Evolutionary conservation across 64 coral and sea anemone species (phyloP).

Genomic region (Actinia tenebrosa): DNA sequence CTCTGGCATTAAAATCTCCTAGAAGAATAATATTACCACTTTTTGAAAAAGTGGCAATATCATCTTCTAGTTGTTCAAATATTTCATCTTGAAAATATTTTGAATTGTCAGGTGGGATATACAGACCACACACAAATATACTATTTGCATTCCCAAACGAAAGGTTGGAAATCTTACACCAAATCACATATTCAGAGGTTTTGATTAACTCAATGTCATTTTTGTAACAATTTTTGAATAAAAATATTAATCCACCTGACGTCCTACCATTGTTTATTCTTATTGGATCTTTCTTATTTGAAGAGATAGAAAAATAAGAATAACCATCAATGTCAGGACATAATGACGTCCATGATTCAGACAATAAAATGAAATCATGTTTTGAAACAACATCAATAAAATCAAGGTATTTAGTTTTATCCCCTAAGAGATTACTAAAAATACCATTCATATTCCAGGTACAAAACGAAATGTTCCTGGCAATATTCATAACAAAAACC

Average conservation of each 20-base stretch:
- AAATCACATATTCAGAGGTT: neutral
- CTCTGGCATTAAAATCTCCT: conserved; percentile 15
- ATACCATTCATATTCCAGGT: neutral
- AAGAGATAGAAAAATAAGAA: neutral
- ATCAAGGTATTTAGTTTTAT: neutral
- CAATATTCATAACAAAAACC: neutral
- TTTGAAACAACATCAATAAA: neutral
- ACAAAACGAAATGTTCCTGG: neutral
- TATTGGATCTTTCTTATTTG: neutral
- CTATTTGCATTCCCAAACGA: neutral
- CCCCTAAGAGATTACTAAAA: neutral
- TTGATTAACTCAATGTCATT: conserved; percentile 1
- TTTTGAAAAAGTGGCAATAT: neutral
- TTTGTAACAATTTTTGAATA: conserved; percentile 5
- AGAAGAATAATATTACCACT: neutral
- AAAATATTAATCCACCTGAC: conserved; percentile 4
- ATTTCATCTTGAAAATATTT: conserved; percentile 8
- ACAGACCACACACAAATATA: neutral
- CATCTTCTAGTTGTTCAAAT: neutral
- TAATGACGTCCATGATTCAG: neutral
- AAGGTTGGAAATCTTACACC: neutral
- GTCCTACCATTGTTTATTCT: neutral
- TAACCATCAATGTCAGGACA: neutral
- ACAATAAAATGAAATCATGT: neutral
- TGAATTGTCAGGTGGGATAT: neutral